Evolutionary conservation across 2,113 vertebrate genomes (phyloP), one percentile per base, ranked within the genome.

Genomic region (Ctenodactylus gundi): DNA sequence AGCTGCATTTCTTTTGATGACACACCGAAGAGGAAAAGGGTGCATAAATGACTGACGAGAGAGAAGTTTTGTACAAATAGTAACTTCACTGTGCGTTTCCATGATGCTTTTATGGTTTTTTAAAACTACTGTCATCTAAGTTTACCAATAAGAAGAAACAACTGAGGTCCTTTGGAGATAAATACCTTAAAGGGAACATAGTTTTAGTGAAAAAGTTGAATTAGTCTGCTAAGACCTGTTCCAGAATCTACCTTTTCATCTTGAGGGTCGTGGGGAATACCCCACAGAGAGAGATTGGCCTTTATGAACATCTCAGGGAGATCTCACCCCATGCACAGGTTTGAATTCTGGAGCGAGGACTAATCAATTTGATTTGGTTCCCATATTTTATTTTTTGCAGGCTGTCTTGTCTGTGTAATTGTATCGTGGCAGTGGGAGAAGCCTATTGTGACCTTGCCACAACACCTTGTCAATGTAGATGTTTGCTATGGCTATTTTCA

Each of bases 1-100:
- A 95, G 96, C 96, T 97, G 94, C 76, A 55, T 88, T 88, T 70
- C 39, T 95, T 95, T 95, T 94, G 92, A 94, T 88, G 90, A 95
- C 87, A 85, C 62, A 88, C 53, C 68, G 31, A 39, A 95, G 90
- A 95, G 81, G 5, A 58, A 64, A 90, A 87, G n/a, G 34, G 68
- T 77, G 68, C 62, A 57, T 31, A 94, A 95, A 96, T 90, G 94
- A 93, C 90, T 92, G 57, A 89, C 10, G 0, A 94, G 93, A 96
- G 95, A 92, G 80, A 93, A 93, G 81, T 95, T 95, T 41, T 85
- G 34, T 41, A n/a, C 72, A 77, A 23, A 85, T 41, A 73, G 73
- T n/a, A 90, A 87, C 83, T 95, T 94, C 17, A 51, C 39, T 81
- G n/a, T 95, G 67, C 76, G n/a, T 95, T 93, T 89, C 67, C 64